These are phyloP conservation scores for Onthophagus sagittarius DNA, from an alignment of 2,888 invertebrate genomes.

Conservation along the genomic window DNA sequence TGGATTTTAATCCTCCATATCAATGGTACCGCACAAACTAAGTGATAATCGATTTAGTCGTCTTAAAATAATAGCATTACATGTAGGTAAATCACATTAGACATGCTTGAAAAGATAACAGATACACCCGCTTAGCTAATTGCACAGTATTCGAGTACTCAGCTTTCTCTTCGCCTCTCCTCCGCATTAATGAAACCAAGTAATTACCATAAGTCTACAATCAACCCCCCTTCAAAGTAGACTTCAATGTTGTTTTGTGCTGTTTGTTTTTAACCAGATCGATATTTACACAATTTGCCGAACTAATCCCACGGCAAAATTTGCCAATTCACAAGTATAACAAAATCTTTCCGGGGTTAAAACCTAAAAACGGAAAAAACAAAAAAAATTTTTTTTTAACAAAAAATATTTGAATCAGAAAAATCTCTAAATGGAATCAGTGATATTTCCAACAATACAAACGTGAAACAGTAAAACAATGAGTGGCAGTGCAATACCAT, in stretches of 20 bases:
- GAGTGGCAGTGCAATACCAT: neutral
- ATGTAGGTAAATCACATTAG: neutral
- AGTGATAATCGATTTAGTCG: neutral
- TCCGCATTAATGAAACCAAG: neutral
- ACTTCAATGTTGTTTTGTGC: neutral
- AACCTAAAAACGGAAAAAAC: neutral
- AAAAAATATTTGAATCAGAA: neutral
- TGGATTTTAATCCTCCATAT: neutral
- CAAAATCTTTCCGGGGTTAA: neutral
- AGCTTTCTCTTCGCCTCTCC: neutral
- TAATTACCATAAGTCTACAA: neutral
- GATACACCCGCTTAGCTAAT: neutral
- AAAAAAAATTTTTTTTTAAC: neutral
- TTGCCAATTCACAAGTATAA: neutral
- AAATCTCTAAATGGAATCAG: neutral
- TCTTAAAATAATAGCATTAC: neutral
- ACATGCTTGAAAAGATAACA: neutral
- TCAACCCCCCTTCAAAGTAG: neutral
- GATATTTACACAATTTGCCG: neutral
- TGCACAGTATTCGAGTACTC: neutral
- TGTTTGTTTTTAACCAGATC: neutral
- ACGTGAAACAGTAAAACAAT: neutral
- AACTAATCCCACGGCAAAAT: neutral
- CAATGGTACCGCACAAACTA: neutral
- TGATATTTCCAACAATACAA: neutral